These are phyloP conservation scores for Aporrectodea caliginosa DNA, from an alignment of 1,140 invertebrate species.

Conservation along the genomic window DNA sequence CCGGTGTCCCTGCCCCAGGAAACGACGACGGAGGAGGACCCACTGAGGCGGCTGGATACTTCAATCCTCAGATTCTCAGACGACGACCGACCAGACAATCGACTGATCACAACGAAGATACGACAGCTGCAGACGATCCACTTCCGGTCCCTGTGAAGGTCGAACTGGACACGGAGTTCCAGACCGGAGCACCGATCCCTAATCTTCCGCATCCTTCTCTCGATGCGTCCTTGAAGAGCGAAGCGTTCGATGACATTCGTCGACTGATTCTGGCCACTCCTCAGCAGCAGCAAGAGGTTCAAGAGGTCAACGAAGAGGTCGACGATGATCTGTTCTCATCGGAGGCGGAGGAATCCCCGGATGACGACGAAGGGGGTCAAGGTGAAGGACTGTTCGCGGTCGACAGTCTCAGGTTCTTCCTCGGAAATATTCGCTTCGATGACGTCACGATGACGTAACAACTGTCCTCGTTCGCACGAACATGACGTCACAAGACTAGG, in stretches of 20 bases:
- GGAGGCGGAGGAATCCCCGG: background rate
- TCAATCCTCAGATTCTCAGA: background rate
- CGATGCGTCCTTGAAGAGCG: background rate
- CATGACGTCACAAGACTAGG: too few species aligned
- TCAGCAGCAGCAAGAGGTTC: background rate
- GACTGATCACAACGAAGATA: background rate
- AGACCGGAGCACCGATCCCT: background rate
- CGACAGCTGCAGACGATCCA: background rate
- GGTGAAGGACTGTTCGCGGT: too few species aligned
- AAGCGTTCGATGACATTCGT: background rate
- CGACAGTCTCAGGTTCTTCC: too few species aligned
- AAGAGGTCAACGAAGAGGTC: too few species aligned
- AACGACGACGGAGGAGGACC: too few species aligned
- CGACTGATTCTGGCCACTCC: background rate
- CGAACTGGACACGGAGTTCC: background rate
- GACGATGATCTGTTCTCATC: too few species aligned
- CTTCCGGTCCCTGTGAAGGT: background rate
- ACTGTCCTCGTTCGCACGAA: too few species aligned
- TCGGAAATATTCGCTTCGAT: too few species aligned
- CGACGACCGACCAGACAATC: background rate
- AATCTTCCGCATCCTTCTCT: background rate
- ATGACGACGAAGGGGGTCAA: background rate
- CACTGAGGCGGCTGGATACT: background rate
- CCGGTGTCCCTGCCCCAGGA: too few species aligned
- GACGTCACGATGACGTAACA: too few species aligned